Base-by-base conservation (phyloP, 92 coral and sea anemone genomes). In the Heliopora coerulea region DNA sequence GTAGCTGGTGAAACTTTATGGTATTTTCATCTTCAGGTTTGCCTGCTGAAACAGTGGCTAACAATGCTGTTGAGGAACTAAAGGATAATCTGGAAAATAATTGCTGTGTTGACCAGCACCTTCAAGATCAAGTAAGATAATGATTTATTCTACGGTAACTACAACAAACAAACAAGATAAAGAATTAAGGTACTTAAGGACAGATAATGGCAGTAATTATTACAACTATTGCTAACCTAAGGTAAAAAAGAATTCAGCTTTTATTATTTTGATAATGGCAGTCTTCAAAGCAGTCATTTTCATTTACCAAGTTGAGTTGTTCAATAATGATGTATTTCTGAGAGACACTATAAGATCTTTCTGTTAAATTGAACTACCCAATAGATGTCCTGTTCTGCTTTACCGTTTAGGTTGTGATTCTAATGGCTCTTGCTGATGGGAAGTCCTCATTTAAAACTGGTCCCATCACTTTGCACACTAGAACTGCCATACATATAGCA, bases 401-500 rank as follows among this genome's bases (percentile, higher is more conserved):
- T 15, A 15, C n/a, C n/a, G 31, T 32, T 50, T 49, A 93, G 98
- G 76, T 93, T 8, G 78, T 93, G 46, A 93, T 93, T n/a, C 81
- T 93, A 13, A 93, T 93, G 98, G 98, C 96, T 25, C 82, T 93
- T 25, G 98, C 98, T 33, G 80, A 57, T 17, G 98, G 98, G 25
- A 86, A 78, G 54, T 93, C 98, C 50, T 83, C 89, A 37, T 84
- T 93, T 24, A 85, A 64, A 69, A 69, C 85, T 73, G 98, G 98
- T 48, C 96, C 96, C 65, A 84, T 93, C 61, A 93, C 98, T 61
- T 81, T 88, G 87, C 98, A 93, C 68, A 90, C 98, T 23, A 89
- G 83, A 54, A 93, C 98, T 39, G 96, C 98, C 7, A 93, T 93
- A 56, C 91, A 93, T 73, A 87, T 93, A 59, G 98, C 98, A 60